Evolutionary conservation across 1,140 invertebrate species (phyloP).

Genomic region (Drosophila punjabiensis): DNA sequence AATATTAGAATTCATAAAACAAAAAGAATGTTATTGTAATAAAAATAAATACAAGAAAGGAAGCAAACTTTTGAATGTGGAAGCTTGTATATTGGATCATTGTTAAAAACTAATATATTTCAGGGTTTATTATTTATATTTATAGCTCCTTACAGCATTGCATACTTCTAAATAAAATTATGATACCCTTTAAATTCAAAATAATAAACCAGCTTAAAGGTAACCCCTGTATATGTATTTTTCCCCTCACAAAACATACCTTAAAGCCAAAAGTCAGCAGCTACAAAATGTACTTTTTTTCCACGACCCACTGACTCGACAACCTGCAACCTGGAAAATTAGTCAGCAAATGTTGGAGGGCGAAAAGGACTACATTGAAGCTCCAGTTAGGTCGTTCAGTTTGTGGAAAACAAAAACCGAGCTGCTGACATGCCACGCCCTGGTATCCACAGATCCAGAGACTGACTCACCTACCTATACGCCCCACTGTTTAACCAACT

Average conservation of each 20-base stretch:
- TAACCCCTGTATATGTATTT: neutral
- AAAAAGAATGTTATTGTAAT: neutral
- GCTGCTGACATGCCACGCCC: slow-evolving; percentile 50
- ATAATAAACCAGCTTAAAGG: neutral
- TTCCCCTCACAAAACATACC: neutral
- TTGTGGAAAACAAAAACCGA: slow-evolving; percentile 41
- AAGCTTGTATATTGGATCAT: no score
- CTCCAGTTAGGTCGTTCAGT: slow-evolving; percentile 2
- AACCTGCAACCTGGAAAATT: slow-evolving; percentile 34
- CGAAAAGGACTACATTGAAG: slow-evolving; percentile 5
- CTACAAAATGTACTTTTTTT: slow-evolving; percentile 13
- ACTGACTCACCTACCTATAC: slow-evolving; percentile 34
- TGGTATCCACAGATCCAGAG: slow-evolving; percentile 13
- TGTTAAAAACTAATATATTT: neutral
- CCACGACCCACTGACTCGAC: slow-evolving; percentile 22
- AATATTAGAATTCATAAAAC: neutral
- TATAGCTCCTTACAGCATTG: neutral
- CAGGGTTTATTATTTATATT: neutral
- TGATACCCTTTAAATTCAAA: neutral
- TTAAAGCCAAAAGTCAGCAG: slow-evolving; percentile 30
- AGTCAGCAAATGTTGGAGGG: slow-evolving; percentile 35
- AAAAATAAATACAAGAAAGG: neutral
- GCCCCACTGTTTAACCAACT: slow-evolving; percentile 71
- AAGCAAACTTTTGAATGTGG: no score
- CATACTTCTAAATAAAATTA: neutral